Percentiles rank a stretch among this genome's conserved stretches.
phyloP scores from a whole-genome alignment of 2,797 vertebrate genomes.

The Megaceryle alcyon region DNA sequence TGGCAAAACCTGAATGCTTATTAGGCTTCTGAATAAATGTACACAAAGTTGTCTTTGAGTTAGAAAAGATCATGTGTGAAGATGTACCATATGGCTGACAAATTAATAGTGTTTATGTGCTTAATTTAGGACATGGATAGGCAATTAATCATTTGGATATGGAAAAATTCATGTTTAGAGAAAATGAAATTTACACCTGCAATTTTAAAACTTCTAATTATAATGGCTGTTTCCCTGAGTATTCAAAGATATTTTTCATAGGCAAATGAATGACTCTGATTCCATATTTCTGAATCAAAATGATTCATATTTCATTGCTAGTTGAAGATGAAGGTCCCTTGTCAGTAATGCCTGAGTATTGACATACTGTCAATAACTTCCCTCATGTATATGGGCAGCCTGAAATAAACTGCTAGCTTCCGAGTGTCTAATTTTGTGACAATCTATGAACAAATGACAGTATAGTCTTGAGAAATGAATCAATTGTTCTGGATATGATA shows the following conservation, averaged over 20 bases:
- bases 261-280: neutral
- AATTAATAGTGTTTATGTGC: neutral
- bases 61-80: neutral
- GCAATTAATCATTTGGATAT: neutral
- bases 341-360: slow-evolving; percentile 28
- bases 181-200: neutral
- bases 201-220: neutral
- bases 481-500: slow-evolving; percentile 17
- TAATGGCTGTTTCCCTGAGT: neutral
- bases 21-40: neutral
- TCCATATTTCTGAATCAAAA: slow-evolving; percentile 28
- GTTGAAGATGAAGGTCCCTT: slow-evolving; percentile 23
- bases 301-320: slow-evolving; percentile 1
- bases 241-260: neutral
- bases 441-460: slow-evolving; percentile 60
- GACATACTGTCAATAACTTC: neutral
- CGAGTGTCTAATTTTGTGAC: slow-evolving; percentile 48
- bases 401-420: slow-evolving; percentile 64
- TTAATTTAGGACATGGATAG: slow-evolving; percentile 7
- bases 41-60: neutral
- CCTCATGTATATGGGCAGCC: slow-evolving; percentile 26
- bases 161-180: neutral
- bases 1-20: neutral
- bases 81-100: neutral
- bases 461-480: slow-evolving; percentile 46